These are phyloP conservation scores for Lasiurus cinereus DNA, from an alignment of 2,113 vertebrate species.

Conservation along the genomic window DNA sequence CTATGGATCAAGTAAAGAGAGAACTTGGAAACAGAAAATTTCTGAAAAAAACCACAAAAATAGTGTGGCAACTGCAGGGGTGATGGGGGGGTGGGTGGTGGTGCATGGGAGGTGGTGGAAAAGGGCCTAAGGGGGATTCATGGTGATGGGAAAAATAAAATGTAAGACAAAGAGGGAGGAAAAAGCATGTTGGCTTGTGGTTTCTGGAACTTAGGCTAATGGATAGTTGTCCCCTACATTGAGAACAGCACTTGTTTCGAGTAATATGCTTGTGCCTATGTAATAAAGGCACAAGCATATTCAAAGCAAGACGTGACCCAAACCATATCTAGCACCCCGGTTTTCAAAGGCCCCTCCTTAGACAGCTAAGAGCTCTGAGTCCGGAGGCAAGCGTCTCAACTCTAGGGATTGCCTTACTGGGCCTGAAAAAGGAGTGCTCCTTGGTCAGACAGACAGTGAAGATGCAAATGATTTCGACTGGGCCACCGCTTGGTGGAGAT, in stretches of 20 bases:
- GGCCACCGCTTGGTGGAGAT: background rate
- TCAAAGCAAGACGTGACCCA: constrained; percentile 44
- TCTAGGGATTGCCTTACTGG: background rate
- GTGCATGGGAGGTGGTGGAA: too few species aligned
- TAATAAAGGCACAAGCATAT: background rate
- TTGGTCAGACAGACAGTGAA: background rate
- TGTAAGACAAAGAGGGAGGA: too few species aligned
- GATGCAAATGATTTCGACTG: background rate
- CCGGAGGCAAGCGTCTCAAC: background rate
- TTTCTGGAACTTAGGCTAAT: background rate
- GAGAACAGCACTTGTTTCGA: constrained; percentile 5
- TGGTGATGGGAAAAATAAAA: too few species aligned
- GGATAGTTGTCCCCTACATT: background rate
- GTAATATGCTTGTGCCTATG: background rate
- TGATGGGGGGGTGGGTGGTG: too few species aligned
- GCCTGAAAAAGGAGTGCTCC: background rate
- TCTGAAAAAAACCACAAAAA: constrained; percentile 58
- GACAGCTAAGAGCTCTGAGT: background rate
- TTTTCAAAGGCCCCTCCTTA: background rate
- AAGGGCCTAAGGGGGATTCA: too few species aligned
- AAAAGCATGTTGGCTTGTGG: background rate
- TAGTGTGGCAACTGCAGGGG: too few species aligned
- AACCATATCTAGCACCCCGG: background rate
- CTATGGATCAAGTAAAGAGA: background rate
- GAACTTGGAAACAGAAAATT: constrained; percentile 17